Conservation (phyloP, 2,888 invertebrate genomes). For the Prosopocoilus inquinatus region DNA sequence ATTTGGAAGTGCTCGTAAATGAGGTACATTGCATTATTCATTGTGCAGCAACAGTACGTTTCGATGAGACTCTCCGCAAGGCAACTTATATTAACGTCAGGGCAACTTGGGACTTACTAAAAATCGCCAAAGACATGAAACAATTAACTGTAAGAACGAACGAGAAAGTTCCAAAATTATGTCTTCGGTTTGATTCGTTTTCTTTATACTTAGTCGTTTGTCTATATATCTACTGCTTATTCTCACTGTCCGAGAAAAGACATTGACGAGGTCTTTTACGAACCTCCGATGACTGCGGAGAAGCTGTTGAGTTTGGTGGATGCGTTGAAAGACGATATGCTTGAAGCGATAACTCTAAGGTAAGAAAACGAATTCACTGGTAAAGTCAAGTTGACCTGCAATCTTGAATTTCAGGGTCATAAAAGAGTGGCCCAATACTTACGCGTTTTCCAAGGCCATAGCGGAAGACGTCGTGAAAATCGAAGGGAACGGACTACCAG, state of each 20-base stretch:
- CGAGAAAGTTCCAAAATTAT: constrained; percentile 4
- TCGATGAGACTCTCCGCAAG: constrained; percentile 68
- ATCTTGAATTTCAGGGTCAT: constrained; percentile 48
- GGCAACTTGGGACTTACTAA: constrained; percentile 62
- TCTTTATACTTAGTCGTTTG: constrained; percentile 51
- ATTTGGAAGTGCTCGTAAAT: too few species aligned
- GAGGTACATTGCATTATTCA: constrained; percentile 68
- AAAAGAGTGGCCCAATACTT: constrained; percentile 66
- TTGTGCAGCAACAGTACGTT: constrained; percentile 73
- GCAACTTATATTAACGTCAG: constrained; percentile 69
- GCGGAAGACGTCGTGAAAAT: constrained; percentile 63
- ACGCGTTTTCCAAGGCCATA: constrained; percentile 70
- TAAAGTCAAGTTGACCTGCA: too few species aligned
- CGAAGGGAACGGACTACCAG: constrained; percentile 57
- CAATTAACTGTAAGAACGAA: constrained; percentile 58
- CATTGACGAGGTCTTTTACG: constrained; percentile 59
- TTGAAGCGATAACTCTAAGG: constrained; percentile 39
- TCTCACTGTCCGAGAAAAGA: constrained; percentile 58
- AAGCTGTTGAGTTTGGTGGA: constrained; percentile 48
- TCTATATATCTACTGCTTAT: constrained; percentile 67
- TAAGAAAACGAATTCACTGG: constrained; percentile 29
- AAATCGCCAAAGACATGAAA: constrained; percentile 63
- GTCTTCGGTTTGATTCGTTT: too few species aligned
- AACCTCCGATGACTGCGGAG: constrained; percentile 45
- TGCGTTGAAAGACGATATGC: constrained; percentile 48